Base-by-base conservation (phyloP, 2,797 vertebrate genomes). In the Myotis myotis region DNA sequence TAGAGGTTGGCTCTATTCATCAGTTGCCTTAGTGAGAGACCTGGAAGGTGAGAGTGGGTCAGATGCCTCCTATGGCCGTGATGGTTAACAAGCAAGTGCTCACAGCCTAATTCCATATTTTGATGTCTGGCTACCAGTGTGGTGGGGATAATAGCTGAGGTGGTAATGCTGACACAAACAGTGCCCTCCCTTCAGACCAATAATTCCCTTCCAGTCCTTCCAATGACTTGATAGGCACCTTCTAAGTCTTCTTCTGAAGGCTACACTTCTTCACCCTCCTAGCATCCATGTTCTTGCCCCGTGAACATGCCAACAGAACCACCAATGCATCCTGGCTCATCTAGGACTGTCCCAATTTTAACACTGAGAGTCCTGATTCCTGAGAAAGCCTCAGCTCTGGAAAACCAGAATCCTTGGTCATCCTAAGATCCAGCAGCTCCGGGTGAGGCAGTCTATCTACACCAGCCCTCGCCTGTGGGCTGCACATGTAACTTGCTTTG, bases 91-190 rank as follows among this genome's bases (percentile, higher is more conserved):
- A 79, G n/a, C 53, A 17, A 9, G 71, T 4, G 5, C 12, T 57
- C 33, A 49, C 55, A 7, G 44, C 30, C 30, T 8, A 5, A 23
- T 0, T 4, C 13, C 11, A 0, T 0, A 3, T 47, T 25, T 66
- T 41, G 6, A n/a, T 1, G 19, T 66, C 22, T 44, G 36, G 16
- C 33, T 47, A 11, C 38, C 51, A 23, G 11, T 23, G 2, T 5
- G 25, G 1, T 19, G 38, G 12, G 11, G 19, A 51, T 33, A n/a
- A 16, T 6, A 19, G 47, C 28, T 10, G 57, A 64, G 51, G 28
- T 19, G 53, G 4, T 30, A 15, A 30, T 0, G 20, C 25, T 2
- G 6, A 9, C 16, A 13, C 16, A 68, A 30, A 0, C 8, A 53
- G 19, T 8, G 10, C 22, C 2, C 2, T 25, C n/a, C 23, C 41